A percentile compares a stretch with the other conserved stretches of the same genome.
Conservation (phyloP, 2,888 invertebrate genomes). For the Mantis religiosa region DNA sequence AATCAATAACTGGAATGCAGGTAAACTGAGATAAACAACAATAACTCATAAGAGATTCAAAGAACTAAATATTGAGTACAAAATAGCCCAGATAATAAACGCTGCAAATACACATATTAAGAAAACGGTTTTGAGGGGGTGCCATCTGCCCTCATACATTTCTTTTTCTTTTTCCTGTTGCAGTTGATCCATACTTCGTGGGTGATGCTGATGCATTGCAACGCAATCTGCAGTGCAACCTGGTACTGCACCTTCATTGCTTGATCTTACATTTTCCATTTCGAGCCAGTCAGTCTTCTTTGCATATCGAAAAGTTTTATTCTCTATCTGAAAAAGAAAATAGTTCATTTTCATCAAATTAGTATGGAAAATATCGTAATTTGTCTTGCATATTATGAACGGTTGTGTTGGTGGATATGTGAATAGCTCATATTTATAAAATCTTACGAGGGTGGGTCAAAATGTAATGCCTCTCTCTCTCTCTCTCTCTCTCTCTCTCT, state of each 20-base stretch:
- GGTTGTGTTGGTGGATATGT: too few relatives aligned
- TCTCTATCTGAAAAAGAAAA: constrained; percentile 48
- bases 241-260: constrained; percentile 34
- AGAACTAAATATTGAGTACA: constrained; percentile 42
- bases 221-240: constrained; percentile 29
- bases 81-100: constrained; percentile 49
- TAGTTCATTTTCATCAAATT: not conserved
- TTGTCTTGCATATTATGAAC: too few relatives aligned
- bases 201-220: constrained; percentile 22
- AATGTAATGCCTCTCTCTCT: too few relatives aligned
- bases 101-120: constrained; percentile 46
- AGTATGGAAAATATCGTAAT: too few relatives aligned
- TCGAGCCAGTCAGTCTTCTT: constrained; percentile 41
- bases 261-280: constrained; percentile 38
- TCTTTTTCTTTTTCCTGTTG: not conserved
- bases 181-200: not conserved
- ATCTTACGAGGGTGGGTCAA: too few relatives aligned
- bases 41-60: constrained; percentile 26
- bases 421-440: too few relatives aligned
- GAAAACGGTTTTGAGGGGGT: constrained; percentile 49
- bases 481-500: too few relatives aligned
- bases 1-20: too few relatives aligned
- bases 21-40: not conserved
- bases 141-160: constrained; percentile 50
- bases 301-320: constrained; percentile 39